Conservation (phyloP, 2,888 invertebrate genomes). For the Dicroscelio sp. region DNA sequence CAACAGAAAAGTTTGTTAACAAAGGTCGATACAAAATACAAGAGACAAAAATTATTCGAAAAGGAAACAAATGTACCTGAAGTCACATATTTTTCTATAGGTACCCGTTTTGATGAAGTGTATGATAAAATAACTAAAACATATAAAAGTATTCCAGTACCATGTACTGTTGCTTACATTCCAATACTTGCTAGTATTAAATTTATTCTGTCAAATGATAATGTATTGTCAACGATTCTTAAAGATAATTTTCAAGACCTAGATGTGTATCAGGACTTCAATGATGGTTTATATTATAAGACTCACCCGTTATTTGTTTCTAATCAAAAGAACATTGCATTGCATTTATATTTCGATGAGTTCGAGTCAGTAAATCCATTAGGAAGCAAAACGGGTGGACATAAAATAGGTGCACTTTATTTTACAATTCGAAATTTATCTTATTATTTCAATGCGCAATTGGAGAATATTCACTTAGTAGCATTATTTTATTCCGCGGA, state of each 20-base stretch:
- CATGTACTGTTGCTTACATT: constrained; percentile 59
- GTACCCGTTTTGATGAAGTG: constrained; percentile 60
- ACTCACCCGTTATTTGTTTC: constrained; percentile 46
- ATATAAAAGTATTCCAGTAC: constrained; percentile 48
- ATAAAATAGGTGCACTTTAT: constrained; percentile 67
- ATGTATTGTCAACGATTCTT: background rate
- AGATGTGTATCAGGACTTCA: background rate
- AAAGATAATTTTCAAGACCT: background rate
- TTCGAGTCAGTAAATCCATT: constrained; percentile 77
- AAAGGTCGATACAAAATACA: background rate
- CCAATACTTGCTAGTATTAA: constrained; percentile 48
- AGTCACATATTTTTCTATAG: constrained; percentile 26
- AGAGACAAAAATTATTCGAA: constrained; percentile 47
- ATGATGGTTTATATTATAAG: constrained; percentile 61
- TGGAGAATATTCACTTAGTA: constrained; percentile 61
- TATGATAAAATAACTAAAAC: constrained; percentile 44
- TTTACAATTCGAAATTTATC: constrained; percentile 60
- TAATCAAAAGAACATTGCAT: constrained; percentile 14
- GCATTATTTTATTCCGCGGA: constrained; percentile 66
- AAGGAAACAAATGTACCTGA: background rate
- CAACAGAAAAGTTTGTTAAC: background rate
- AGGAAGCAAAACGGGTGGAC: constrained; percentile 69
- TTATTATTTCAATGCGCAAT: constrained; percentile 53
- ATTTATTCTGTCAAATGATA: constrained; percentile 39
- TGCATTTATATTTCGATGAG: constrained; percentile 69